Base-by-base conservation (phyloP, 2,113 vertebrate species). In the Romanogobio albipinnatus region DNA sequence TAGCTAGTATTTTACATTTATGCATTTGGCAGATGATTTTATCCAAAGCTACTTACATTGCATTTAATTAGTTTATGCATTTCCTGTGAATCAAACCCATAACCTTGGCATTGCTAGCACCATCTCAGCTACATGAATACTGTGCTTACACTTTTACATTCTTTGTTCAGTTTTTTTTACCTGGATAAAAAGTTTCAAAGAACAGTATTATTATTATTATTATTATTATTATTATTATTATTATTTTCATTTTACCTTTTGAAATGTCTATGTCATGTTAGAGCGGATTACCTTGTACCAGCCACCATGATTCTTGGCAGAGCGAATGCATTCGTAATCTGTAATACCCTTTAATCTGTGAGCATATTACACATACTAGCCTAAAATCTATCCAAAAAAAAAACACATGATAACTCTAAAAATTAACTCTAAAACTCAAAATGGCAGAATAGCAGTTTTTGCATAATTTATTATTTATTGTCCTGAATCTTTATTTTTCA, bases 401-500 rank as follows among this genome's bases (percentile, higher is more conserved):
- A 82, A 39, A 80, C n/a, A 36, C 11, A 59, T 68, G 59, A 51
- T 13, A 70, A 29, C 19, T 49, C 7, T 17, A 1, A 29, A 29
- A 29, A 29, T 29, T 1, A 29, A 29, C 29, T 29, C 29, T 29
- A 29, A 29, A n/a, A 33, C 66, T 74, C 15, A n/a, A 68, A 70
- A 36, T 66, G 36, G 4, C 29, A 64, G 73, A 39, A 68, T 43
- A 82, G 15, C 49, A 71, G 56, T 13, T 70, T 49, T 29, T 68
- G 47, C 29, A 36, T 76, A 11, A 61, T 70, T 36, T 68, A 56
- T 36, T 73, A 73, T 47, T 73, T 73, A 73, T 14, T 14, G 70
- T 73, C 19, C 22, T 47, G 84, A 76, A 84, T 86, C 82, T 82
- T 78, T 84, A 33, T 77, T 56, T 84, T 51, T 77, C 43, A 78